Evolutionary conservation across 2,888 invertebrate genomes (phyloP).

Genomic region (Diarsia brunnea): DNA sequence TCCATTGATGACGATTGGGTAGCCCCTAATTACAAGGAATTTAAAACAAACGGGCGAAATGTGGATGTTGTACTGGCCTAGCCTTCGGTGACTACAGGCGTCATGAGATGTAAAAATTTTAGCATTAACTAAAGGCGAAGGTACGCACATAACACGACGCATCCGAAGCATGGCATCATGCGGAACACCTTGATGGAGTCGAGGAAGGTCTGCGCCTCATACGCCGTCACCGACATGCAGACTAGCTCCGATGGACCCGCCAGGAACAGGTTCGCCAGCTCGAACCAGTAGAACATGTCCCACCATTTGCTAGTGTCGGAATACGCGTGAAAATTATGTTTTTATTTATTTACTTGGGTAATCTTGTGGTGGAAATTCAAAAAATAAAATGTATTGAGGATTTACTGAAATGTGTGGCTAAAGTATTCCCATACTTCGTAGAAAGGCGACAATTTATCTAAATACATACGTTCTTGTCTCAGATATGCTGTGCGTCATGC

Average conservation of each 20-base stretch:
- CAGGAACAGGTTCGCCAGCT: slow-evolving; percentile 62
- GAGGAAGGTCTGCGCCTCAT: slow-evolving; percentile 63
- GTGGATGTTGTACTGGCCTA: neutral
- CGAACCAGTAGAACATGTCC: slow-evolving; percentile 71
- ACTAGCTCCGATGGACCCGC: slow-evolving; percentile 60
- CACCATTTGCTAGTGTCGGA: slow-evolving; percentile 61
- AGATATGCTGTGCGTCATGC: slow-evolving; percentile 63
- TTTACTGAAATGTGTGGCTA: neutral
- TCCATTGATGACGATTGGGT: neutral
- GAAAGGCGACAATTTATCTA: neutral
- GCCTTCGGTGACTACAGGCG: neutral
- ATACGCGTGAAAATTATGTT: neutral
- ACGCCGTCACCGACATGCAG: slow-evolving; percentile 59
- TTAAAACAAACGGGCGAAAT: neutral
- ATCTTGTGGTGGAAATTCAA: neutral
- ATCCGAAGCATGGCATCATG: slow-evolving; percentile 75
- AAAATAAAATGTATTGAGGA: neutral
- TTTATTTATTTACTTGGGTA: neutral
- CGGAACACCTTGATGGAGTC: slow-evolving; percentile 69
- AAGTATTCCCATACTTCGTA: neutral
- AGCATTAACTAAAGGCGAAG: neutral
- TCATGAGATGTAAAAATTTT: neutral
- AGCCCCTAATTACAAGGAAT: neutral
- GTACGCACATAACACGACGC: slow-evolving; percentile 65
- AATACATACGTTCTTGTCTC: slow-evolving; percentile 60